A percentile compares a stretch with the other conserved stretches of the same genome.
Evolutionary conservation across 2,797 vertebrate genomes (phyloP).

Genomic region (Acipenser transmontanus): DNA sequence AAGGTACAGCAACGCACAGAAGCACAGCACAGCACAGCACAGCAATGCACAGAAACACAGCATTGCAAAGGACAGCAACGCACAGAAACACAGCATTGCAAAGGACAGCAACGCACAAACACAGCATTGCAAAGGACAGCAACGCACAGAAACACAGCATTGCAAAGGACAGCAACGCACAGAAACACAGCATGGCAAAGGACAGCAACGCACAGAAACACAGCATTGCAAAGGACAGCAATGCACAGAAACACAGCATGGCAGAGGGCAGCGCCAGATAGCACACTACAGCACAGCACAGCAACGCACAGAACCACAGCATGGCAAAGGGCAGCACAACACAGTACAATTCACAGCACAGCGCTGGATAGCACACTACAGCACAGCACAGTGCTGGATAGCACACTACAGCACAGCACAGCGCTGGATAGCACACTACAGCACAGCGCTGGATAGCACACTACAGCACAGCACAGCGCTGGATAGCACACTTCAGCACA

Average conservation of each 20-base stretch:
- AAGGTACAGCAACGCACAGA: slow-evolving; percentile 22
- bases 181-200: not conserved
- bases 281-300: not conserved
- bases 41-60: not conserved
- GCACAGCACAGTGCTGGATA: too few species aligned
- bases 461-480: too few species aligned
- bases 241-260: slow-evolving; percentile 14
- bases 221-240: too few species aligned
- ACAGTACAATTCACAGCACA: slow-evolving; percentile 18
- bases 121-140: not conserved
- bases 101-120: too few species aligned
- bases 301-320: slow-evolving; percentile 44
- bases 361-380: too few species aligned
- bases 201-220: not conserved
- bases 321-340: slow-evolving; percentile 58
- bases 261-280: slow-evolving; percentile 61
- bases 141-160: slow-evolving; percentile 47
- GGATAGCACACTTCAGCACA: too few species aligned
- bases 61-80: too few species aligned
- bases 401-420: too few species aligned
- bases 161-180: slow-evolving; percentile 53
- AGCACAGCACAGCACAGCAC: not conserved
- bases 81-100: not conserved
- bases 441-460: too few species aligned
- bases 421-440: too few species aligned